Evolutionary conservation across 2,888 invertebrate species (phyloP), one percentile per base, ranked within the genome.

Genomic region (Aplocera efformata): DNA sequence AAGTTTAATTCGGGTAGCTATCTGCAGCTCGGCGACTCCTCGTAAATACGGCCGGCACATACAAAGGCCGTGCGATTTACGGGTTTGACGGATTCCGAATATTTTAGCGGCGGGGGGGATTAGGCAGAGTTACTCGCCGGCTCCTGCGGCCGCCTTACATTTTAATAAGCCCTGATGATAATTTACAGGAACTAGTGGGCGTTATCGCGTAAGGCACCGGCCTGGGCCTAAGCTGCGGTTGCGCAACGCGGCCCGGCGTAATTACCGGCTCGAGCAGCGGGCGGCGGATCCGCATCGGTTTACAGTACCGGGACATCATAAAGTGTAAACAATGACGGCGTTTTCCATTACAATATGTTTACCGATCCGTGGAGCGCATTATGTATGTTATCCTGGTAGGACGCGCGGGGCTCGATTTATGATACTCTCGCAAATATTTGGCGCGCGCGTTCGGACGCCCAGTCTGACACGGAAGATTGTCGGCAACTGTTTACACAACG

Each of bases 311-410:
- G 86, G 81, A 85, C 85, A 81, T 84, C 83, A 81, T 84, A 84
- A 88, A 84, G 78, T 78, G 84, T 79, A 88, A 88, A 88, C 88
- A 88, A 83, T 81, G 83, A 78, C 75, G 75, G 77, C 83, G 81
- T 84, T 88, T 88, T 86, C 88, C 86, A 88, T 88, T 88, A 88
- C 86, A 88, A 88, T 88, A 86, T 88, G 88, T 88, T 88, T 88
- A 79, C 86, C 85, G 82, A 88, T 83, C 84, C 86, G 81, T 78
- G 77, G 81, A 69, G 80, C 79, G 88, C 77, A 85, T 88, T 88
- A 88, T 88, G 82, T 85, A 77, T 88, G 88, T 88, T 86, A 84
- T 83, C 84, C 86, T 72, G 79, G 78, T 71, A 67, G 77, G 79
- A 75, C 75, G 77, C 73, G 79, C 76, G 72, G 79, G 73, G 74